Percentiles rank a stretch among this genome's conserved stretches.
phyloP scores from a whole-genome alignment of 2,888 invertebrate genomes.

The Caenorhabditis sp. region DNA sequence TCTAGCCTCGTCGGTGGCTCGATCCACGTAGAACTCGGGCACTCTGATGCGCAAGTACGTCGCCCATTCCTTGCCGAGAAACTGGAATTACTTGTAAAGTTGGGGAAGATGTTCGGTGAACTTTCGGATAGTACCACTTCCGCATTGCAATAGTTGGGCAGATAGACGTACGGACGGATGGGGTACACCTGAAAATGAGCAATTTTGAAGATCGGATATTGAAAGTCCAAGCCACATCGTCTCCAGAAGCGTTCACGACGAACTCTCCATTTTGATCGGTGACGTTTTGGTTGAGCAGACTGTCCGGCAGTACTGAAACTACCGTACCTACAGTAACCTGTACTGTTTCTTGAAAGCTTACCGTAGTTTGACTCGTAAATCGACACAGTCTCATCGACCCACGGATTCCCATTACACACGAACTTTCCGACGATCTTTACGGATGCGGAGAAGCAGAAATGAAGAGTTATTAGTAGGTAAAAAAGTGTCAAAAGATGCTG shows the following conservation, averaged over 20 bases:
- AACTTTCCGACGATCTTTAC: neutral
- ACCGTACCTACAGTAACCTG: neutral
- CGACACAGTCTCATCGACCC: slow-evolving; percentile 4
- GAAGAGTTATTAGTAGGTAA: neutral
- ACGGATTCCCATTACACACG: slow-evolving; percentile 13
- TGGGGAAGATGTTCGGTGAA: neutral
- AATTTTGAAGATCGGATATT: too few relatives aligned
- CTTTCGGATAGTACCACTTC: neutral
- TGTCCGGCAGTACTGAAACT: slow-evolving; percentile 19
- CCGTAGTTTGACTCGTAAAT: slow-evolving; percentile 16
- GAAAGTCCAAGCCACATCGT: slow-evolving; percentile 1
- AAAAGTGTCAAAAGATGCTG: too few relatives aligned
- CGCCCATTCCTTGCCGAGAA: slow-evolving; percentile 19
- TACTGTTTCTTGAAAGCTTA: neutral
- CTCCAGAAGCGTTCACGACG: neutral
- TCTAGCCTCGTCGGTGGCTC: neutral
- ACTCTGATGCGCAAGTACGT: slow-evolving; percentile 4
- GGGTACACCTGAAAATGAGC: slow-evolving; percentile 13
- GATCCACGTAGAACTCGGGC: slow-evolving; percentile 15
- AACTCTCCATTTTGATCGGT: slow-evolving; percentile 4
- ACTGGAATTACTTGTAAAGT: neutral
- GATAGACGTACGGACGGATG: slow-evolving; percentile 17
- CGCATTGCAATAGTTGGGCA: slow-evolving; percentile 20
- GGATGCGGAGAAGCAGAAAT: neutral
- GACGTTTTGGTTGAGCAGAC: neutral